A percentile compares a stretch with the other conserved stretches of the same genome.
Evolutionary conservation across 2,113 vertebrate genomes (phyloP).

Genomic region (Lasiurus borealis): DNA sequence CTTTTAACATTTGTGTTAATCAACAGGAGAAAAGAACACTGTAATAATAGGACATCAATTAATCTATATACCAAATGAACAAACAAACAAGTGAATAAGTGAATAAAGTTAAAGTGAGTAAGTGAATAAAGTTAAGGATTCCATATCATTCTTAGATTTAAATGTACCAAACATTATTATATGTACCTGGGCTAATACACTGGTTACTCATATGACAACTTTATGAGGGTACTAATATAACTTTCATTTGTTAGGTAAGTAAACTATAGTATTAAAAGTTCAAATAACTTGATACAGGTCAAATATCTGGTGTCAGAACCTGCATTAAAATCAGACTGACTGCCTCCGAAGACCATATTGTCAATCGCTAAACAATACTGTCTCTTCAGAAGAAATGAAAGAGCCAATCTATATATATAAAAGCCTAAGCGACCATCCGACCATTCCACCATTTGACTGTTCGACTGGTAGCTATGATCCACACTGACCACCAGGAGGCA

Average conservation of each 20-base stretch:
- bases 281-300: neutral
- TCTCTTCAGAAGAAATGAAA: neutral
- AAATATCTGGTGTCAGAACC: neutral
- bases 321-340: neutral
- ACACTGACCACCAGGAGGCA: too few species aligned
- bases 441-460: too few species aligned
- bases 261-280: neutral
- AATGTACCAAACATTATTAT: neutral
- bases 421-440: too few species aligned
- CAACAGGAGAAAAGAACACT: neutral
- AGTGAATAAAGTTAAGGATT: neutral
- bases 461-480: too few species aligned
- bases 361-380: neutral
- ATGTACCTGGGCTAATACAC: neutral
- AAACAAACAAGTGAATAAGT: constrained; percentile 38
- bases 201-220: neutral
- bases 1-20: constrained; percentile 27
- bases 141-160: neutral
- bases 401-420: neutral
- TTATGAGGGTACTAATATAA: constrained; percentile 16
- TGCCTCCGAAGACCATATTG: neutral
- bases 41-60: neutral
- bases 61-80: neutral
- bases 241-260: neutral
- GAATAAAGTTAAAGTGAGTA: neutral